Percentiles rank a stretch among this genome's conserved stretches.
These are phyloP conservation scores for Azemiops feae DNA, from an alignment of 2,113 vertebrate genomes.

Conservation along the genomic window DNA sequence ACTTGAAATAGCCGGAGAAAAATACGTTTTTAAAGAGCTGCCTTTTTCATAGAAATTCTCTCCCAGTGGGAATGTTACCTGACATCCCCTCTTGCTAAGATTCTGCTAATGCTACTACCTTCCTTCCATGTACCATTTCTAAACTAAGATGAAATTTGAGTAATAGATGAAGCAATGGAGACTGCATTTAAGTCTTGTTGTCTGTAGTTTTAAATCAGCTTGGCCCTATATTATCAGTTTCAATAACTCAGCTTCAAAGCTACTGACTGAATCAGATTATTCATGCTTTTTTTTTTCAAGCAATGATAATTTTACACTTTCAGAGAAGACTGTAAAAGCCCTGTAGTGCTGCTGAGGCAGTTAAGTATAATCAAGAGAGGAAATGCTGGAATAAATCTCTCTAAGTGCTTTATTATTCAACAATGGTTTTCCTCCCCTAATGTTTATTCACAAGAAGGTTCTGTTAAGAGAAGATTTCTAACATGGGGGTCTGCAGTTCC, in stretches of 20 bases:
- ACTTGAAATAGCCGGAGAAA: neutral
- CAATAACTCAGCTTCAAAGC: neutral
- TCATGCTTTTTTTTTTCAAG: neutral
- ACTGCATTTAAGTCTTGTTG: neutral
- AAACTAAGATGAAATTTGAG: neutral
- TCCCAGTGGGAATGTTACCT: neutral
- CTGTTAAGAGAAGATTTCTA: neutral
- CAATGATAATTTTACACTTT: neutral
- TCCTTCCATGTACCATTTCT: neutral
- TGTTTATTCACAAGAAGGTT: neutral
- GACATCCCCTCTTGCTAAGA: neutral
- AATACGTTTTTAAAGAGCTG: neutral
- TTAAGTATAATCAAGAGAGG: neutral
- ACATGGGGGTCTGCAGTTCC: neutral
- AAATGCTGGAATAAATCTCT: neutral
- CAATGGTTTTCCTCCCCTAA: neutral
- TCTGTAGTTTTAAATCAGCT: neutral
- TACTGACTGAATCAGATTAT: neutral
- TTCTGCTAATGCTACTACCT: neutral
- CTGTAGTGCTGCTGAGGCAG: neutral
- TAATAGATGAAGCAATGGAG: neutral
- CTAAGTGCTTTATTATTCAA: neutral
- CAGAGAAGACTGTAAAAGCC: neutral
- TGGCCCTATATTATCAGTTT: neutral
- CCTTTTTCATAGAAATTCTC: neutral